Evolutionary conservation across 2,113 vertebrate genomes (phyloP).

Genomic region (Esox niger): DNA sequence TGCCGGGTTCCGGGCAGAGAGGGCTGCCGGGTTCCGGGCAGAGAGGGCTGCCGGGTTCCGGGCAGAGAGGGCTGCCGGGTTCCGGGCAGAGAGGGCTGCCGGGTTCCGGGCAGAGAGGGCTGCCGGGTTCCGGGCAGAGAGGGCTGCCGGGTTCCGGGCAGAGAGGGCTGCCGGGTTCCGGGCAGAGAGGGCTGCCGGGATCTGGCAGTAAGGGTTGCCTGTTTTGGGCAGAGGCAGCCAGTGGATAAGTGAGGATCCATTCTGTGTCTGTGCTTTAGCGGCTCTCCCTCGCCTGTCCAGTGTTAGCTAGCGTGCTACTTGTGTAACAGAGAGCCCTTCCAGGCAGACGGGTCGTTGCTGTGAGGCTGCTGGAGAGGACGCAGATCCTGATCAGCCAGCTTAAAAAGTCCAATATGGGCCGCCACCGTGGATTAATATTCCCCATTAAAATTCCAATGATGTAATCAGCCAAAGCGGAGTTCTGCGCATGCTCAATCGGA

Average conservation of each 20-base stretch:
- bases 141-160: too few relatives aligned
- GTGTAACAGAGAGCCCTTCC: conserved; percentile 45
- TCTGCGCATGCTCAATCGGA: conserved; percentile 62
- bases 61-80: too few relatives aligned
- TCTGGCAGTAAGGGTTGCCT: too few relatives aligned
- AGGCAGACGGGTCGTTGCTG: conserved; percentile 23
- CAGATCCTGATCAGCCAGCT: conserved; percentile 64
- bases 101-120: too few relatives aligned
- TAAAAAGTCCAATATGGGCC: conserved; percentile 65
- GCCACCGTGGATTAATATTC: conserved; percentile 71
- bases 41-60: too few relatives aligned
- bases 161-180: too few relatives aligned
- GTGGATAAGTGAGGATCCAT: background rate
- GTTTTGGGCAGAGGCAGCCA: background rate
- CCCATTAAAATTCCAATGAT: conserved; percentile 72
- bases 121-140: too few relatives aligned
- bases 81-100: too few relatives aligned
- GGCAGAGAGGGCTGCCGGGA: too few relatives aligned
- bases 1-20: too few relatives aligned
- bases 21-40: too few relatives aligned
- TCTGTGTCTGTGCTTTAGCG: background rate
- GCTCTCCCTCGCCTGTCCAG: conserved; percentile 19
- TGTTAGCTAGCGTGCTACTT: conserved; percentile 37
- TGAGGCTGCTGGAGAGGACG: conserved; percentile 34
- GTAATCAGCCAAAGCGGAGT: conserved; percentile 71